Evolutionary conservation across 2,797 vertebrate species (phyloP).

Genomic region (Acanthiza pusilla): DNA sequence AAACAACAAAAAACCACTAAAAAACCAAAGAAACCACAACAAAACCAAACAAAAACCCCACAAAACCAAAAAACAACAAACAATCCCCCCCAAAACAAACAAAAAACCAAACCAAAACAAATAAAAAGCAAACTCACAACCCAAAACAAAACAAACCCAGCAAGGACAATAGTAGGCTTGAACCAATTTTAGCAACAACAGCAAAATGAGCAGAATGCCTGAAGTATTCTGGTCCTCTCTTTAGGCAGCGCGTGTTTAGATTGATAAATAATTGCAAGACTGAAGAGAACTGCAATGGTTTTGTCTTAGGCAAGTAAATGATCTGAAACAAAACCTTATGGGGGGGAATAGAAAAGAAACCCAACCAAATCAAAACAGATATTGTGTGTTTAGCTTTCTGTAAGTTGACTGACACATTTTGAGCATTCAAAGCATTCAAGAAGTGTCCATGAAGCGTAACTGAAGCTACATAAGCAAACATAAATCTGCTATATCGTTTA

Average conservation of each 20-base stretch:
- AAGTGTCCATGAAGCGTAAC: conserved; percentile 6
- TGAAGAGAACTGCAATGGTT: neutral
- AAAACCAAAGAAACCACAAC: no score
- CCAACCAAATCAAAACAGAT: neutral
- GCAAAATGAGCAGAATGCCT: neutral
- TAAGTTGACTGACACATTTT: neutral
- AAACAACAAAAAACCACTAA: no score
- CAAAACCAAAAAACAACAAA: no score
- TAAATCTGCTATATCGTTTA: neutral
- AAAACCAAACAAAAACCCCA: no score
- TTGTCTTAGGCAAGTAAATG: neutral
- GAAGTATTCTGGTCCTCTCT: neutral
- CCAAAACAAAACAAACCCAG: no score
- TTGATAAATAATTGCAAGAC: neutral
- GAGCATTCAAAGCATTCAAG: conserved; percentile 4
- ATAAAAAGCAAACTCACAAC: no score
- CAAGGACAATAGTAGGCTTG: neutral
- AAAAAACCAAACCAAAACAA: no score
- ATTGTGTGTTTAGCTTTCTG: neutral
- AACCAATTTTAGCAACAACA: neutral
- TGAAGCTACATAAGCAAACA: conserved; percentile 35
- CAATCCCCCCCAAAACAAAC: no score
- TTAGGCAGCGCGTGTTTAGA: neutral
- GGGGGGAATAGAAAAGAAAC: rapidly evolving
- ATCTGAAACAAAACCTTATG: neutral